Evolutionary conservation across 2,888 invertebrate species (phyloP), one percentile per base, ranked within the genome.

Genomic region (Meliscaeva auricollis): DNA sequence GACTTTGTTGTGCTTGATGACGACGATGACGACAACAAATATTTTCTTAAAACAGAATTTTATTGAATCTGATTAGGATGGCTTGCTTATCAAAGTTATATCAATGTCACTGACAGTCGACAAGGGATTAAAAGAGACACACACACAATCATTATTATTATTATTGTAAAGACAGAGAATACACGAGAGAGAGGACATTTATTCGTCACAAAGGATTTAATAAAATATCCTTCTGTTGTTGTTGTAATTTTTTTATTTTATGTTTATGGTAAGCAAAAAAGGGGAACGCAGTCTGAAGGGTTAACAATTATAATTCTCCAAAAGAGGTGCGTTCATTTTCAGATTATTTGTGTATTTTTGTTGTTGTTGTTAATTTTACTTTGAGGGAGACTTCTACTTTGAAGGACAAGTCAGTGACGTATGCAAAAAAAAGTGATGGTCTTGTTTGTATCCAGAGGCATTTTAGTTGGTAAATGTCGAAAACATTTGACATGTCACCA

Each of bases 81-180:
- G 84, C 72, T 84, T 70, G 88, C 84, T 89, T 91, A 91, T 91
- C 91, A 91, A 91, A 91, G 91, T 91, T 90, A 90, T 91, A 91
- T 91, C 91, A 91, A 90, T 90, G 90, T 89, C 88, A 90, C 90
- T 90, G 90, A 89, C 91, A 91, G 87, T 90, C 84, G 90, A 91
- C 91, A 91, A 90, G 90, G 91, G 91, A 91, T 91, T 91, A 91
- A 89, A 72, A 41, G 69, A 58, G 11, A 48, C 9, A 48, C 46
- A 46, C 17, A 69, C 15, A 38, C 58, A 58, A 70, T 32, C 38
- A 38, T n/a, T n/a, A n/a, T n/a, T n/a, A n/a, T n/a, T n/a, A n/a
- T n/a, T n/a, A n/a, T n/a, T n/a, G n/a, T 35, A 35, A 46, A 20
- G 15, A 32, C 9, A 66, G 20, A 32, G 11, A 32, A 54, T 89